Evolutionary conservation across 2,113 vertebrate species (phyloP).

Genomic region (Gymnocephalus cernua): DNA sequence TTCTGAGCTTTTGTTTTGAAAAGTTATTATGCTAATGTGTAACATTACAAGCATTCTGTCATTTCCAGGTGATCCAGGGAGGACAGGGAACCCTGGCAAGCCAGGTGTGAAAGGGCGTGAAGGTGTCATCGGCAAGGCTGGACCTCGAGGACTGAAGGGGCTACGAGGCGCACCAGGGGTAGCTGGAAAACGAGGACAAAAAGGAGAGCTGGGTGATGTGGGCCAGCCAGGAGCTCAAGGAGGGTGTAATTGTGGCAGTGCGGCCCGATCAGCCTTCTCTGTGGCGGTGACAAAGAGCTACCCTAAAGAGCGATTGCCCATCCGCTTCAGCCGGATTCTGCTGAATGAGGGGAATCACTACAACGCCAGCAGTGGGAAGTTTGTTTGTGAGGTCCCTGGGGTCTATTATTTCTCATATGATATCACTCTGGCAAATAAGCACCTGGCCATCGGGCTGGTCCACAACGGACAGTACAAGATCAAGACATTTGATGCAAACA

Average conservation of each 20-base stretch:
- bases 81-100: slow-evolving; percentile 91
- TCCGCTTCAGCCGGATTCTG: slow-evolving; percentile 94
- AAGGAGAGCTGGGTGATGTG: slow-evolving; percentile 87
- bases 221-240: slow-evolving; percentile 88
- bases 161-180: slow-evolving; percentile 85
- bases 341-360: slow-evolving; percentile 96
- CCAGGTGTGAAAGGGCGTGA: slow-evolving; percentile 89
- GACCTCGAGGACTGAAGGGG: slow-evolving; percentile 91
- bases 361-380: slow-evolving; percentile 93
- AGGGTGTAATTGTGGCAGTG: slow-evolving; percentile 88
- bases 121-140: slow-evolving; percentile 91
- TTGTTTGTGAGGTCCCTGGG: slow-evolving; percentile 91
- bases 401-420: slow-evolving; percentile 98
- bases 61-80: slow-evolving; percentile 82
- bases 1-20: neutral
- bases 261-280: slow-evolving; percentile 92
- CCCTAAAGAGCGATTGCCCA: slow-evolving; percentile 93
- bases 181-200: slow-evolving; percentile 83
- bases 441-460: slow-evolving; percentile 95
- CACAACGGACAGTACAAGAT: slow-evolving; percentile 97
- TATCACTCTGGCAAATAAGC: slow-evolving; percentile 96
- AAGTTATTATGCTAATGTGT: neutral
- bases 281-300: slow-evolving; percentile 96
- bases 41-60: neutral
- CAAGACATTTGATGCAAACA: slow-evolving; percentile 97